Evolutionary conservation across 2,888 invertebrate genomes (phyloP).

Genomic region (Dorcus parallelipipedus): DNA sequence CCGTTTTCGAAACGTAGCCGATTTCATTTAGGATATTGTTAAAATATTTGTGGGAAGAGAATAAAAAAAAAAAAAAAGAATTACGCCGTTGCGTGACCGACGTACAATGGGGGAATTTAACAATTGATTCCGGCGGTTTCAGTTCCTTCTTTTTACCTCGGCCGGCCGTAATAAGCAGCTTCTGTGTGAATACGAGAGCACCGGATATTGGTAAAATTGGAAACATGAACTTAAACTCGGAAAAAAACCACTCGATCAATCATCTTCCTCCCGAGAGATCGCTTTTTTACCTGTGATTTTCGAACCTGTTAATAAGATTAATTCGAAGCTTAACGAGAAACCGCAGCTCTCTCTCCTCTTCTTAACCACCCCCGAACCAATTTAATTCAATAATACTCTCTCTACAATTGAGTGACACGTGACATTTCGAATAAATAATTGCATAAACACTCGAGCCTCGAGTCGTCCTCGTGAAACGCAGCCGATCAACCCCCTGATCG

Average conservation of each 20-base stretch:
- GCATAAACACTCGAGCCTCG: too few relatives aligned
- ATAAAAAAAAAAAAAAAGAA: neutral
- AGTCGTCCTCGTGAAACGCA: too few relatives aligned
- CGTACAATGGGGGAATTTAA: neutral
- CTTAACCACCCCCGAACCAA: too few relatives aligned
- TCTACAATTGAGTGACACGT: conserved; percentile 9
- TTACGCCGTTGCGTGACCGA: neutral
- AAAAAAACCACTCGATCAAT: conserved; percentile 27
- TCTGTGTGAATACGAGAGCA: conserved; percentile 12
- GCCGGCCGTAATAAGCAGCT: neutral
- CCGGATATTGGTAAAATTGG: conserved; percentile 34
- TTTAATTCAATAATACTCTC: too few relatives aligned
- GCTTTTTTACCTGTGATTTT: conserved; percentile 26
- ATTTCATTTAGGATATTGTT: neutral
- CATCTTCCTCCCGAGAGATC: conserved; percentile 30
- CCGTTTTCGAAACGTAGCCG: too few relatives aligned
- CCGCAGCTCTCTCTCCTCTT: too few relatives aligned
- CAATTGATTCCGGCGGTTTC: neutral
- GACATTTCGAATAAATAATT: conserved; percentile 4
- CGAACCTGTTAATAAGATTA: conserved; percentile 12
- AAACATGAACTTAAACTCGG: conserved; percentile 20
- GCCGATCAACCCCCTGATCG: conserved; percentile 3
- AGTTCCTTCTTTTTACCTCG: neutral
- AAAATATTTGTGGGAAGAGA: neutral
- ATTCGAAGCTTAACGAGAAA: neutral